Conservation (phyloP, 2,113 vertebrate species). For the Ctenomys sociabilis region DNA sequence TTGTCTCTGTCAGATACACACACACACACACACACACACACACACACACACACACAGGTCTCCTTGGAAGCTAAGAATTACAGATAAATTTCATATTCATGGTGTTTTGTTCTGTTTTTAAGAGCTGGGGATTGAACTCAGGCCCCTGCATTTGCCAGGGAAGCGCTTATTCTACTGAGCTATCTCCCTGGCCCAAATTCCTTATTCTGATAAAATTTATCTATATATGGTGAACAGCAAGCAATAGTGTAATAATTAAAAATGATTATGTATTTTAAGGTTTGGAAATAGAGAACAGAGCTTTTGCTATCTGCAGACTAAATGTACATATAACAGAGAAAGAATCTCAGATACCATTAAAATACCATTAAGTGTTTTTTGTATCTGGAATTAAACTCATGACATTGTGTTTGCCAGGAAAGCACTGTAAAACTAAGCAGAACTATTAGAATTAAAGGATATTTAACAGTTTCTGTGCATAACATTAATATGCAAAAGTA, state of each 20-base stretch:
- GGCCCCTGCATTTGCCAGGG: too few species aligned
- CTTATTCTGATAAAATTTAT: slow-evolving; percentile 29
- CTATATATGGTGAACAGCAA: not conserved
- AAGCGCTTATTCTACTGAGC: too few species aligned
- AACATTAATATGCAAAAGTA: not conserved
- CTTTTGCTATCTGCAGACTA: not conserved
- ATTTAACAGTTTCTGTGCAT: not conserved
- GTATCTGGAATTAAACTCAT: too few species aligned
- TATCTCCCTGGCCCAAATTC: too few species aligned
- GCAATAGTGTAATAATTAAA: not conserved
- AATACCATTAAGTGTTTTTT: too few species aligned
- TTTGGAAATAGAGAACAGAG: not conserved
- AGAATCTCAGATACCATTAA: not conserved
- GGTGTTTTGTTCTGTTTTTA: too few species aligned
- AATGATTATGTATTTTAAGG: not conserved
- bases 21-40: not conserved
- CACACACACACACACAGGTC: not conserved
- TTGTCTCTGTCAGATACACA: not conserved
- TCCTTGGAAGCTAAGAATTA: not conserved
- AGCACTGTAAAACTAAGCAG: too few species aligned
- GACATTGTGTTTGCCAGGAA: too few species aligned
- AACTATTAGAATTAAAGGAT: not conserved
- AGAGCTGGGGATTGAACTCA: too few species aligned
- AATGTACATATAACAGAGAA: not conserved
- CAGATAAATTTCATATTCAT: not conserved